phyloP scores from a whole-genome alignment of 1,140 invertebrate genomes.

The Macrotrachela quadricornifera region DNA sequence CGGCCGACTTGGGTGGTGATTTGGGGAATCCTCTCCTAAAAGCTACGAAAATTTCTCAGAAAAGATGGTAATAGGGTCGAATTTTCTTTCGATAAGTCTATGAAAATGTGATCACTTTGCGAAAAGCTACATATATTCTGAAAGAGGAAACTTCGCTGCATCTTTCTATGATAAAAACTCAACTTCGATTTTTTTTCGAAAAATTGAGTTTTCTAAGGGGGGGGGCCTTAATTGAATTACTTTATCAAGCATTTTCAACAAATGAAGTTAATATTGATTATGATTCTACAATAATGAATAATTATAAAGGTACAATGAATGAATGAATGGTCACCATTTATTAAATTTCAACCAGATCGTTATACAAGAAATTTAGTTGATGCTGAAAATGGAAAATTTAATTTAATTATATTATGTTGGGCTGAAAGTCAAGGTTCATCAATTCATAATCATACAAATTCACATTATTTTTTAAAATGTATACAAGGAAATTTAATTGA shows the following conservation, averaged over 20 bases:
- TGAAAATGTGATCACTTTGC: no score
- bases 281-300: slow-evolving; percentile 55
- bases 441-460: slow-evolving; percentile 84
- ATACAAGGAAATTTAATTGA: slow-evolving; percentile 35
- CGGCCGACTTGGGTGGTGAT: no score
- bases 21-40: no score
- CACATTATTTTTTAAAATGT: slow-evolving; percentile 88
- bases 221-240: no score
- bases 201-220: no score
- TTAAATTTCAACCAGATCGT: slow-evolving; percentile 75
- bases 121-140: no score
- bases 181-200: no score
- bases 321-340: slow-evolving; percentile 73
- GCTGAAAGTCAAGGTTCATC: slow-evolving; percentile 73
- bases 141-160: no score
- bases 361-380: slow-evolving; percentile 84
- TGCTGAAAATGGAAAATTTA: slow-evolving; percentile 84
- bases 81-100: no score
- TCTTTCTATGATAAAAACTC: no score
- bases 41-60: no score
- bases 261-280: slow-evolving; percentile 66
- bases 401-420: slow-evolving; percentile 91
- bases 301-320: slow-evolving; percentile 70
- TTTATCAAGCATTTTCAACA: slow-evolving; percentile 48
- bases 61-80: no score